Conservation (phyloP, 2,888 invertebrate species). For the Drosophila emarginata region DNA sequence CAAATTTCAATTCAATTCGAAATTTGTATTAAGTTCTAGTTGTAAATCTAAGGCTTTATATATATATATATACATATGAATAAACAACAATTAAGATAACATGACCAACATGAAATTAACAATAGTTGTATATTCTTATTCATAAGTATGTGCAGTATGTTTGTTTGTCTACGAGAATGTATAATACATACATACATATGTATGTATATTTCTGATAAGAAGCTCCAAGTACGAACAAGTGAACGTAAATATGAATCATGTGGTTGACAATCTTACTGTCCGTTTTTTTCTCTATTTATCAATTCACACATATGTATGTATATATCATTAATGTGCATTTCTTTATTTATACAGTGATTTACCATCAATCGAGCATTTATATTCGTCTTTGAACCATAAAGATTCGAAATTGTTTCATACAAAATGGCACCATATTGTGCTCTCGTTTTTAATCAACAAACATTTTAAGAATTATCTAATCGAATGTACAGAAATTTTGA, state of each 20-base stretch:
- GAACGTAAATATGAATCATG: background rate
- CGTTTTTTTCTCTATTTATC: background rate
- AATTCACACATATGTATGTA: background rate
- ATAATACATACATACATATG: background rate
- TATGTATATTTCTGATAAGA: background rate
- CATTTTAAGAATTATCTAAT: conserved; percentile 5
- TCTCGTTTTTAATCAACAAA: background rate
- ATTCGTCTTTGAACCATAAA: background rate
- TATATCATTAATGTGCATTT: background rate
- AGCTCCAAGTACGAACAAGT: background rate
- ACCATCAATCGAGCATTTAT: background rate
- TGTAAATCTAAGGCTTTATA: background rate
- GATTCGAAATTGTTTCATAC: background rate
- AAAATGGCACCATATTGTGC: background rate
- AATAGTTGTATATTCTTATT: background rate
- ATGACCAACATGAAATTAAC: background rate
- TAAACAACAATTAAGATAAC: conserved; percentile 2
- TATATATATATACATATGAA: background rate
- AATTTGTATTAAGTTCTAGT: background rate
- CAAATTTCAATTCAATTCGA: conserved; percentile 3
- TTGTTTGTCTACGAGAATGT: background rate
- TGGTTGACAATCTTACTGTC: background rate
- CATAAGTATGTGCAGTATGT: background rate
- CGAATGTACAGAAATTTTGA: background rate
- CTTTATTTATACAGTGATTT: background rate